phyloP scores from a whole-genome alignment of 1,140 invertebrate species.

The Drosophila aff. region DNA sequence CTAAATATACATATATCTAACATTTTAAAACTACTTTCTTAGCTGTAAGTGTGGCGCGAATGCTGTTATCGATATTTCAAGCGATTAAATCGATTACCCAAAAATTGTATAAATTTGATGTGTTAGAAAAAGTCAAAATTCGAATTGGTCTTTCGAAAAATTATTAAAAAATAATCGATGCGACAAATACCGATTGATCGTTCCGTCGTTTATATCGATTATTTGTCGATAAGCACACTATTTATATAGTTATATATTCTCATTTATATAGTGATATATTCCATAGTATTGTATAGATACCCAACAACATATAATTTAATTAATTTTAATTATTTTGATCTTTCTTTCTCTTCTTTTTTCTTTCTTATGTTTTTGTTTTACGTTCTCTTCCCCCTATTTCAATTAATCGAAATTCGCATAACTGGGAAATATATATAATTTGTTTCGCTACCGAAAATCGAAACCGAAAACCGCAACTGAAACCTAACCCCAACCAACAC shows the following conservation, averaged over 20 bases:
- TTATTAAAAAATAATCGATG: not conserved
- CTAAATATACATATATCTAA: constrained; percentile 39
- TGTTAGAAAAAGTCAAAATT: not conserved
- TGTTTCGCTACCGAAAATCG: constrained; percentile 22
- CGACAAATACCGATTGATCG: constrained; percentile 1
- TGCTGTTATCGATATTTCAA: constrained; percentile 28
- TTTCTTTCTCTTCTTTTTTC: constrained; percentile 57
- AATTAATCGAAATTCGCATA: constrained; percentile 55
- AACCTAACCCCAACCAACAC: constrained; percentile 20
- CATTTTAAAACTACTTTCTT: constrained; percentile 4
- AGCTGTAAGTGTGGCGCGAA: constrained; percentile 33
- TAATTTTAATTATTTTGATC: constrained; percentile 46
- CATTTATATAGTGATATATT: constrained; percentile 15
- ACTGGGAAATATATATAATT: constrained; percentile 62
- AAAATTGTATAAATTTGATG: not conserved
- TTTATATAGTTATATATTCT: constrained; percentile 11
- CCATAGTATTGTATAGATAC: constrained; percentile 41
- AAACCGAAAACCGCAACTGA: constrained; percentile 25
- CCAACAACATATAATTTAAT: constrained; percentile 35
- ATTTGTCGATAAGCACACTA: constrained; percentile 10
- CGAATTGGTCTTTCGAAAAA: not conserved
- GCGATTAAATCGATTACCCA: not conserved
- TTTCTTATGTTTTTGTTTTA: constrained; percentile 46
- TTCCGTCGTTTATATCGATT: constrained; percentile 20
- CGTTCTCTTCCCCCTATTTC: constrained; percentile 32